Evolutionary conservation across 2,113 vertebrate species (phyloP), one percentile per base, ranked within the genome.

Genomic region (Pollachius pollachius): DNA sequence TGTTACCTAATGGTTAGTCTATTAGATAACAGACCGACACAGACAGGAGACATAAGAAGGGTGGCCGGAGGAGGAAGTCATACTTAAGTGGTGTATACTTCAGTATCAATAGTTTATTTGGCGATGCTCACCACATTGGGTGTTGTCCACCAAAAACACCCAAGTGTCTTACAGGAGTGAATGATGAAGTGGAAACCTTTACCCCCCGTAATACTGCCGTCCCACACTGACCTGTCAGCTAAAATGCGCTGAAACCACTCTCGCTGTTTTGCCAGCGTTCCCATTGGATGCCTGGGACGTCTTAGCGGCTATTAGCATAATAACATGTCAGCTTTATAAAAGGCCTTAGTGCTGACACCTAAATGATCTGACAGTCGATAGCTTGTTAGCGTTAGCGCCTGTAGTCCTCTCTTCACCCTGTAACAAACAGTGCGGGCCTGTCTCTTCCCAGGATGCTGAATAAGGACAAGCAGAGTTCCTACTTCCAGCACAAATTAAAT

Each of bases 401-500:
- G 52, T 65, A 18, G 18, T 69, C 56, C 73, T 13, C 41, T 48
- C 41, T 48, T 13, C 41, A 9, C 41, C 8, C 41, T 66, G 63
- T 61, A 12, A 25, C 37, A 58, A 62, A 18, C 48, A 63, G 25
- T 58, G 52, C 19, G 68, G 52, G 62, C 58, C 66, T 66, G 66
- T 25, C 67, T 82, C 76, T 67, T 73, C 70, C 61, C 65, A 56
- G 75, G 76, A 81, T 79, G 70, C 62, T 58, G 73, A 48, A 48
- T 48, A 48, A 48, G 41, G 41, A 9, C 41, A 48, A 48, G 41
- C 41, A 48, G 41, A 48, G 74, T 70, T 73, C 11, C 58, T 48
- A 72, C 64, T 67, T 80, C 76, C 62, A 64, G 82, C 71, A 71
- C 60, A 72, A 70, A 75, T 54, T 18, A 72, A 72, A 77, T 69